Percentiles rank a stretch among this genome's conserved stretches.
These are phyloP conservation scores for Entosphenus tridentatus DNA, from an alignment of 2,113 vertebrate species.

Conservation along the genomic window DNA sequence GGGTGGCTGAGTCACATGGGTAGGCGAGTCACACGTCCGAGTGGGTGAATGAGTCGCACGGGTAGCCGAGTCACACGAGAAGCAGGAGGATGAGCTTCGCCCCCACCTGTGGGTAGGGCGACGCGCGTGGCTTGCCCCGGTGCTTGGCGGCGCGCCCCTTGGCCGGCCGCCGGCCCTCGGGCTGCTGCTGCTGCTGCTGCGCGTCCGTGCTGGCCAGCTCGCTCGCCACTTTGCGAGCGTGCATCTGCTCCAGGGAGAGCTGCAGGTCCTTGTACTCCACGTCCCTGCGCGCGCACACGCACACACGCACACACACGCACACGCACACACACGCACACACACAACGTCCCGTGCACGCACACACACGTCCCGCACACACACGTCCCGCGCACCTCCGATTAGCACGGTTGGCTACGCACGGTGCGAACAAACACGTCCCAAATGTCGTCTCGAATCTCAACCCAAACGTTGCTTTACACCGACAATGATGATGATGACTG, in stretches of 20 bases:
- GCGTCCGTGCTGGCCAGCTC: constrained; percentile 30
- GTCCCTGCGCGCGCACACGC: constrained; percentile 29
- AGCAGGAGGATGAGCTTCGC: not conserved
- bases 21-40: not conserved
- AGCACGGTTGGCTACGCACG: too few relatives aligned
- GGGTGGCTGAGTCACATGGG: not conserved
- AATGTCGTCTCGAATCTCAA: too few relatives aligned
- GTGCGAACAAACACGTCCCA: too few relatives aligned
- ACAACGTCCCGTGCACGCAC: too few relatives aligned
- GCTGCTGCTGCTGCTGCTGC: constrained; percentile 20
- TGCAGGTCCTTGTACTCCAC: constrained; percentile 90
- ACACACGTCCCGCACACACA: too few relatives aligned
- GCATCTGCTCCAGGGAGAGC: constrained; percentile 76
- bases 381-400: too few relatives aligned
- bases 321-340: too few relatives aligned
- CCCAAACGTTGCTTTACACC: too few relatives aligned
- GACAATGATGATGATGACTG: too few relatives aligned
- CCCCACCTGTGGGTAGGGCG: constrained; percentile 69
- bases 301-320: too few relatives aligned
- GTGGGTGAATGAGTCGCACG: not conserved
- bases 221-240: constrained; percentile 49
- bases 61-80: not conserved
- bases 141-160: constrained; percentile 41
- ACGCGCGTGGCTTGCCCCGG: constrained; percentile 65
- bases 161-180: constrained; percentile 41